These are phyloP conservation scores for Cranoglanis bouderius DNA, from an alignment of 2,113 vertebrate species.

Conservation along the genomic window DNA sequence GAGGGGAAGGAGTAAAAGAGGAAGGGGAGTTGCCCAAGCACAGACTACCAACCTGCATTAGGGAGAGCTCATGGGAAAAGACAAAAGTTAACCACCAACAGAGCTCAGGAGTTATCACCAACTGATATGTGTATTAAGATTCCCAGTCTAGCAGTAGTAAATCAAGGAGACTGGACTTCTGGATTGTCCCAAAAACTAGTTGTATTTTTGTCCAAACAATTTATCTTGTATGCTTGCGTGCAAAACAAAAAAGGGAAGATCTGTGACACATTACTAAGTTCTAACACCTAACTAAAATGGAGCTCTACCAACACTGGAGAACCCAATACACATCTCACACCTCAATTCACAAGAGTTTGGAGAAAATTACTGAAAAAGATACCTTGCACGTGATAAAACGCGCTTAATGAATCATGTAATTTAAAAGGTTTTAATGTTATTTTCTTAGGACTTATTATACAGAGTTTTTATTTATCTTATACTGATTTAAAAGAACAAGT, in stretches of 20 bases:
- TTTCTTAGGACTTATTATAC: background rate
- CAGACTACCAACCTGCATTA: constrained; percentile 81
- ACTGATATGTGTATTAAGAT: background rate
- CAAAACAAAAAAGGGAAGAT: too few relatives aligned
- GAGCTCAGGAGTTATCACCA: constrained; percentile 9
- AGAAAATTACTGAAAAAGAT: background rate
- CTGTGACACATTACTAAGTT: background rate
- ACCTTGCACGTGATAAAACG: background rate
- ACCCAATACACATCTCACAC: background rate
- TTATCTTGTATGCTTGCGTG: too few relatives aligned
- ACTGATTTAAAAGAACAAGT: background rate
- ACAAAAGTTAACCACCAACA: constrained; percentile 66
- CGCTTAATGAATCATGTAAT: background rate
- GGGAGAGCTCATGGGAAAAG: constrained; percentile 78
- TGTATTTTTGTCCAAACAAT: background rate
- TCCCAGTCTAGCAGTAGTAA: background rate
- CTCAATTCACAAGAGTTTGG: background rate
- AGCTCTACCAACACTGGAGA: background rate
- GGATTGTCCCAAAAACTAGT: background rate
- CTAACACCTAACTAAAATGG: background rate
- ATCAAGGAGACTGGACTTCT: background rate
- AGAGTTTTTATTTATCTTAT: background rate
- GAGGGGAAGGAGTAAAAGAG: constrained; percentile 41
- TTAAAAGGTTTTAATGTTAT: background rate
- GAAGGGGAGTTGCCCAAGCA: constrained; percentile 60